Evolutionary conservation across 2,113 vertebrate species (phyloP).

Genomic region (Trichomycterus rosablanca): DNA sequence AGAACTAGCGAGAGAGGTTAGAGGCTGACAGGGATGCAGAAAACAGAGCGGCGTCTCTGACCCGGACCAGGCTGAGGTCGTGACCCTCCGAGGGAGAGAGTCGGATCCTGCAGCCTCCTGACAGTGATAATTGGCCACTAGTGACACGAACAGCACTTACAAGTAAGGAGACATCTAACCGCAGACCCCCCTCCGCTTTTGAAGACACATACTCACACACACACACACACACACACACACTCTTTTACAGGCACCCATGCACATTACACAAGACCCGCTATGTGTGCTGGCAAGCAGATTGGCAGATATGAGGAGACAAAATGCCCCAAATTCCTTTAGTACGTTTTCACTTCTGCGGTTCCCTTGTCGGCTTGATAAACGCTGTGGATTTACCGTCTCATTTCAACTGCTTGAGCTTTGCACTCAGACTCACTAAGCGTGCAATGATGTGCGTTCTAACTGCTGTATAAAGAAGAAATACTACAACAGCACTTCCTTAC

Average conservation of each 20-base stretch:
- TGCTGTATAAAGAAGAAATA: too few relatives aligned
- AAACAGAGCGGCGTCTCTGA: constrained; percentile 64
- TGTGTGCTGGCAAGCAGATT: constrained; percentile 26
- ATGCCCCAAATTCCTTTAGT: constrained; percentile 40
- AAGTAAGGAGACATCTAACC: constrained; percentile 61
- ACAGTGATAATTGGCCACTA: constrained; percentile 75
- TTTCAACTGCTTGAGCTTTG: constrained; percentile 21
- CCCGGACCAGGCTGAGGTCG: constrained; percentile 66
- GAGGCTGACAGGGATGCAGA: constrained; percentile 54
- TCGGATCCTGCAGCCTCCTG: constrained; percentile 56
- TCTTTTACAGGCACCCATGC: constrained; percentile 1
- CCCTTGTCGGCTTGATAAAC: constrained; percentile 44
- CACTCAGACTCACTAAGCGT: constrained; percentile 29
- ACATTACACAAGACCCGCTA: constrained; percentile 8
- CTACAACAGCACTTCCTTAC: too few relatives aligned
- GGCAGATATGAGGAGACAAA: constrained; percentile 39
- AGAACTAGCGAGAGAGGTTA: constrained; percentile 34
- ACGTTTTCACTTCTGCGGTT: constrained; percentile 40
- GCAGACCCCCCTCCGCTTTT: constrained; percentile 22
- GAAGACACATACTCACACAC: constrained; percentile 20
- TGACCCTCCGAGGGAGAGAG: constrained; percentile 70
- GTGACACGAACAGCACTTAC: constrained; percentile 62
- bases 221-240: constrained; percentile 47
- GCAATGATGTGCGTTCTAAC: too few relatives aligned
- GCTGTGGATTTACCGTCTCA: too few relatives aligned